phyloP scores from a whole-genome alignment of 2,113 vertebrate genomes.

The Centrocercus urophasianus region DNA sequence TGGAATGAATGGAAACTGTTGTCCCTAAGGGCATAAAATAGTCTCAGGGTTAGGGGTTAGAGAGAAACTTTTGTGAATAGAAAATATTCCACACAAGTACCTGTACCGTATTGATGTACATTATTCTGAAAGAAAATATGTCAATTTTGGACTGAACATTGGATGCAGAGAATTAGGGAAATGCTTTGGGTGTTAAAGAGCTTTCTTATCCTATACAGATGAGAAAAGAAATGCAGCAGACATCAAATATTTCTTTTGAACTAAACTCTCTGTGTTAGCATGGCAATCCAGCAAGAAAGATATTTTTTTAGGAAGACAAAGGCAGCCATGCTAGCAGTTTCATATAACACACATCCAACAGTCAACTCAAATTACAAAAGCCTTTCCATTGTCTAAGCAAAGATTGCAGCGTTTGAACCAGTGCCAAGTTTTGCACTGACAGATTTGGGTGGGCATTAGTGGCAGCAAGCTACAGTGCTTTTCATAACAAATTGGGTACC shows the following conservation, averaged over 20 bases:
- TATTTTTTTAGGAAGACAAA: background rate
- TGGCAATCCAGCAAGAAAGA: conserved; percentile 1
- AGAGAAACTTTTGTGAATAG: background rate
- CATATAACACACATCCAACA: background rate
- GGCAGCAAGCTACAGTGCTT: background rate
- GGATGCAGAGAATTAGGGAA: background rate
- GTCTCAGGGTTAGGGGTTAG: background rate
- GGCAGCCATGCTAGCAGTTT: background rate
- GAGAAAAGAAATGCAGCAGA: background rate
- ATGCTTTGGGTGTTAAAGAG: background rate
- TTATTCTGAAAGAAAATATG: background rate
- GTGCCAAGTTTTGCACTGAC: background rate
- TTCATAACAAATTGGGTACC: background rate
- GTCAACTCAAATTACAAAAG: conserved; percentile 37
- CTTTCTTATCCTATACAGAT: background rate
- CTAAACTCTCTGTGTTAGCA: background rate
- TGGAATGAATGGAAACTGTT: background rate
- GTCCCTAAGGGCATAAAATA: background rate
- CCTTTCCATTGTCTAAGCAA: conserved; percentile 8
- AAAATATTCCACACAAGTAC: background rate
- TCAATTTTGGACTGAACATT: background rate
- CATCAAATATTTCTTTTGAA: background rate
- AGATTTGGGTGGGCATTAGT: background rate
- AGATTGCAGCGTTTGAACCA: accelerated
- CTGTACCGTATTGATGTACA: background rate